Evolutionary conservation across 1,140 invertebrate species (phyloP).

Genomic region (Hypothenemus hampei): DNA sequence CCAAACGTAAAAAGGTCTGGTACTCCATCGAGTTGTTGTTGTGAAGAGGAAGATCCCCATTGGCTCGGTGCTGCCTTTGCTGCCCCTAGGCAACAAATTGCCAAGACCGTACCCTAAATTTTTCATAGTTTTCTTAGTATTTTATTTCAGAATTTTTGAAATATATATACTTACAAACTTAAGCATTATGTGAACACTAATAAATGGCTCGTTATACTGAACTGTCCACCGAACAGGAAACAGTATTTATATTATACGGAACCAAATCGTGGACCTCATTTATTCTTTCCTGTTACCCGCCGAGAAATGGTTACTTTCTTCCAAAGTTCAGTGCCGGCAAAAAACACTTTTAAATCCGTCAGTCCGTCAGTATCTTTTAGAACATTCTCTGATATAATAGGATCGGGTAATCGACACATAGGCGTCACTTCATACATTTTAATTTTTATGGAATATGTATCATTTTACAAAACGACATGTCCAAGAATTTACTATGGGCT

Average conservation of each 20-base stretch:
- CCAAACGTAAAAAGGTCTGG: constrained; percentile 32
- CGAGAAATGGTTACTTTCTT: constrained; percentile 29
- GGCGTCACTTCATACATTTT: too few species aligned
- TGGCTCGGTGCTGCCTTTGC: constrained; percentile 28
- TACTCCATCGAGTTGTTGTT: constrained; percentile 30
- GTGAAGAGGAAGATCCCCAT: constrained; percentile 13
- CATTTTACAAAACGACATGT: too few species aligned
- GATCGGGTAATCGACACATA: too few species aligned
- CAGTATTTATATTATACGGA: constrained; percentile 29
- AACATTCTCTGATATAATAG: constrained; percentile 28
- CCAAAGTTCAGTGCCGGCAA: constrained; percentile 11
- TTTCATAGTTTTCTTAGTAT: too few species aligned
- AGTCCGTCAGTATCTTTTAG: too few species aligned
- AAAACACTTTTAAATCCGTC: constrained; percentile 21
- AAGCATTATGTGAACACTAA: constrained; percentile 18
- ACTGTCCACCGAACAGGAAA: constrained; percentile 18
- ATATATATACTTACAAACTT: constrained; percentile 24
- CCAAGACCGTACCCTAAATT: constrained; percentile 22
- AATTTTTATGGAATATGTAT: too few species aligned
- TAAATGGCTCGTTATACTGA: constrained; percentile 19
- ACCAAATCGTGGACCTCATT: constrained; percentile 15
- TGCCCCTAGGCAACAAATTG: constrained; percentile 31
- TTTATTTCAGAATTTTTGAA: too few species aligned
- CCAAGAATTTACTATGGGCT: too few species aligned
- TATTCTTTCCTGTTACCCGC: constrained; percentile 24